Base-by-base conservation (phyloP, 2,888 invertebrate species). In the Diloba caeruleocephala region DNA sequence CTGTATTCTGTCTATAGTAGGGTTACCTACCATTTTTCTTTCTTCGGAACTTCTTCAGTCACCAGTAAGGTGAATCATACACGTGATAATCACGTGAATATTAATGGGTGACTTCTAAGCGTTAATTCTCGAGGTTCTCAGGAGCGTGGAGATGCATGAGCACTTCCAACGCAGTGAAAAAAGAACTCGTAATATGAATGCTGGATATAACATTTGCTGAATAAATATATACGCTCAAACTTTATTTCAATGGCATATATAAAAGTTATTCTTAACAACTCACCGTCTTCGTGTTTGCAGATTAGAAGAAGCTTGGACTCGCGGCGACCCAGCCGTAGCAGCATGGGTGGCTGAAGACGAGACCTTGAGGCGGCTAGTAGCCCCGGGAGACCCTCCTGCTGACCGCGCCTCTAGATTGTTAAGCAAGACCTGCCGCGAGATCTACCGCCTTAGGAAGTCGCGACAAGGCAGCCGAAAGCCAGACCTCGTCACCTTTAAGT, bases 321-420 rank as follows among this genome's bases (percentile, higher is more conserved):
- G 96, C 74, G 97, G 97, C 43, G 98, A 98, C 84, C 94, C 96
- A 0, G 96, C 97, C 64, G 94, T 98, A 44, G 98, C 98, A 0
- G 94, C 96, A 14, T 98, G 98, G 97, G 95, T 97, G 60, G 94
- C 97, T 28, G 97, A 97, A 79, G 98, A 98, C 90, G 96, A 97
- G 76, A 96, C 97, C 63, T 96, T 99, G 73, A 96, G 97, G 73
- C 94, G 95, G 63, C 94, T 98, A 41, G 94, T 96, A 57, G 43
- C 83, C 3, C 75, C 80, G 0, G 51, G 64, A 74, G 95, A 94
- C 26, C 84, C 94, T 0, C 95, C 96, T 68, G 96, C 76, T 94
- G 96, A 85, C 95, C 97, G 69, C 95, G 97, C 85, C 95, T 96
- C 97, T 69, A 96, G 97, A 74, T 95, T 98, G 87, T 94, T 98